Evolutionary conservation across 2,797 vertebrate species (phyloP).

Genomic region (Antennarius maculatus): DNA sequence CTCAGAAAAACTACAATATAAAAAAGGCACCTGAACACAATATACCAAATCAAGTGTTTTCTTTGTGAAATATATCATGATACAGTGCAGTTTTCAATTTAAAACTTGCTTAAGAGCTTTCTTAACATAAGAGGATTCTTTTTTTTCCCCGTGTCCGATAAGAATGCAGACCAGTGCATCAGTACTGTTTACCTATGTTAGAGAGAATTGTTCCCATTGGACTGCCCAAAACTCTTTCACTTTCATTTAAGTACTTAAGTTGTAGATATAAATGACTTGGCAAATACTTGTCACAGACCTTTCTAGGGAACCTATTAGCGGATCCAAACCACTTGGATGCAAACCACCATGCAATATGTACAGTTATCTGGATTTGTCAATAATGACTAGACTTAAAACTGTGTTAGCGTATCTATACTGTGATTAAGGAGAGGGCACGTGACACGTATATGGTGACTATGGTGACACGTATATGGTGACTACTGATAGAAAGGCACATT

Average conservation of each 20-base stretch:
- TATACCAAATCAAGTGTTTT: no score
- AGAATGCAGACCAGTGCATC: no score
- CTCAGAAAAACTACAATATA: no score
- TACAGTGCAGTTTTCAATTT: no score
- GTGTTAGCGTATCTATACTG: no score
- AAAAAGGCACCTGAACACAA: no score
- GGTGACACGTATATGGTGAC: neutral
- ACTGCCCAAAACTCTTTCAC: neutral
- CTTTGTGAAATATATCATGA: no score
- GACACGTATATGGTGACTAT: conserved; percentile 1
- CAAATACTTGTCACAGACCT: neutral
- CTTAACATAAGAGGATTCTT: no score
- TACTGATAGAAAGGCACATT: conserved; percentile 58
- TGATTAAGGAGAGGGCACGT: neutral
- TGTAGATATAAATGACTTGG: neutral
- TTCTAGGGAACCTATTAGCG: neutral
- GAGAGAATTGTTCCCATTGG: no score
- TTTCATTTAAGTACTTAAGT: neutral
- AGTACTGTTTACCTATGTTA: no score
- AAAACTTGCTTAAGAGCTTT: no score
- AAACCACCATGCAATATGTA: neutral
- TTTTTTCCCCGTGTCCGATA: no score
- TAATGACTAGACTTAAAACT: neutral
- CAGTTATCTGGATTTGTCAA: neutral
- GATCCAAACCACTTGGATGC: neutral